Evolutionary conservation across 2,113 vertebrate genomes (phyloP), one percentile per base, ranked within the genome.

Genomic region (Microtus oregoni): DNA sequence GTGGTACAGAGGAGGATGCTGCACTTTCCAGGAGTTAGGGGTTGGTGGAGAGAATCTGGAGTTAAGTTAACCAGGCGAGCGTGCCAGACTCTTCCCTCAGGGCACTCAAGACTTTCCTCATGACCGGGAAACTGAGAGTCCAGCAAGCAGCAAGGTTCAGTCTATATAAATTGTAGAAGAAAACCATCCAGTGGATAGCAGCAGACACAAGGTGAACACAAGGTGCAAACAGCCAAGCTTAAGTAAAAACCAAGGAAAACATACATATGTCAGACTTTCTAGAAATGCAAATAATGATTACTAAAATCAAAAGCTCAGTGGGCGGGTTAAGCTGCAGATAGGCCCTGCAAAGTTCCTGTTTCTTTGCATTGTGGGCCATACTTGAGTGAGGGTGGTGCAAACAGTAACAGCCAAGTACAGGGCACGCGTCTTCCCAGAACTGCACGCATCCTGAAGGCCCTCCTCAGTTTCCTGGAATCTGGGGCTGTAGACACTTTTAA

Each of bases 271-370:
- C 7, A 61, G 12, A 72, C 55, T 85, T 96, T 96, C 89, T 94
- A 90, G 89, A 90, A 82, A 89, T 70, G 65, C 78, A 89, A 90
- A 83, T 17, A 50, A n/a, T 17, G n/a, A 50, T n/a, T 38, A 61
- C 65, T 70, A 35, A 78, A 41, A 75, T 38, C 3, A 15, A 89
- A 94, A 96, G 63, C 50, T 32, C 67, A 41, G 1, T 3, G 47
- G 55, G 20, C 28, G 35, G 47, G 20, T 50, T 41, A 20, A n/a
- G 73, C 28, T 41, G 35, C 76, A 55, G 41, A 38, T 0, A 0
- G 30, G 30, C 0, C 0, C 19, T 3, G 0, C 44, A 1, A 6
- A 30, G 88, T 26, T 90, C 91, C 94, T 65, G 24, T 65, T 65
- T 76, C 86, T 65, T 58, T 41, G 47, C n/a, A 4, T 19, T 30